Conservation (phyloP, 2,888 invertebrate genomes). For the Plagiodera versicolora region DNA sequence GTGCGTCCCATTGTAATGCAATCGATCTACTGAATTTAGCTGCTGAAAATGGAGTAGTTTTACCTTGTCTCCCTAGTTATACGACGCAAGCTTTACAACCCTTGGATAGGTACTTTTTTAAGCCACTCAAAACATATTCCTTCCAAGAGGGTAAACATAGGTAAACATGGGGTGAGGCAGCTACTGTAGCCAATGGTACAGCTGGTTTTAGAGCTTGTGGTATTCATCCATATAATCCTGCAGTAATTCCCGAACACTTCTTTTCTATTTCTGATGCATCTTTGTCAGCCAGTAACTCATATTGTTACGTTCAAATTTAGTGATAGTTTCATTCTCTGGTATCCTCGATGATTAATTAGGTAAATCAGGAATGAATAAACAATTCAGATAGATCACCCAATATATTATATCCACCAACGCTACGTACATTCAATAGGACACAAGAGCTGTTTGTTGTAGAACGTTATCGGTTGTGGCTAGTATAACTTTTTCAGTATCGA, state of each 20-base stretch:
- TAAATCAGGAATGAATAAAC: too few relatives aligned
- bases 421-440: too few relatives aligned
- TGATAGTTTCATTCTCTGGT: too few relatives aligned
- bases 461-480: too few relatives aligned
- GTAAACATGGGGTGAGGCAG: constrained; percentile 16
- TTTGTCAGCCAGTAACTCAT: neutral
- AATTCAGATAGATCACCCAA: too few relatives aligned
- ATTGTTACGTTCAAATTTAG: too few relatives aligned
- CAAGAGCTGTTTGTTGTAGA: too few relatives aligned
- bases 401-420: too few relatives aligned
- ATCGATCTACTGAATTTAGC: constrained; percentile 24
- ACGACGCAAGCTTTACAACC: constrained; percentile 40
- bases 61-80: constrained; percentile 40
- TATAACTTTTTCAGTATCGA: too few relatives aligned
- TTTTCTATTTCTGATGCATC: neutral
- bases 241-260: neutral
- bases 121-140: constrained; percentile 37
- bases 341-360: too few relatives aligned
- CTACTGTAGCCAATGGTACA: constrained; percentile 12
- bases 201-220: constrained; percentile 14
- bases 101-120: constrained; percentile 37
- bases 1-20: constrained; percentile 35
- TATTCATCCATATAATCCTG: neutral
- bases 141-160: constrained; percentile 17
- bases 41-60: constrained; percentile 36